Evolutionary conservation across 2,797 vertebrate species (phyloP).

Genomic region (Melanotaenia pygmaea): DNA sequence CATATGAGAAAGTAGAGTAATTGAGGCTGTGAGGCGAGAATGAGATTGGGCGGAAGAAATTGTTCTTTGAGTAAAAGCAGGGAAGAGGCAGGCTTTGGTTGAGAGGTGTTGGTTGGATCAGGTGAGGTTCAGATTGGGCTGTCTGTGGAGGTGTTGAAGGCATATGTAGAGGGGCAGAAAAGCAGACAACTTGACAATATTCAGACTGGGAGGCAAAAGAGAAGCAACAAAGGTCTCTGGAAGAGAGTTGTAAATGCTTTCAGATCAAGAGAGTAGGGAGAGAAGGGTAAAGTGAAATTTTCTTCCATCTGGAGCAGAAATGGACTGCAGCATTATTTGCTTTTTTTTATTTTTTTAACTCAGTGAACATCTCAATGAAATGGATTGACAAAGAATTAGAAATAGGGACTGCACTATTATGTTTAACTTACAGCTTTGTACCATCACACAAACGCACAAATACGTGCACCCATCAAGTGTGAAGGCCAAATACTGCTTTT

Average conservation of each 20-base stretch:
- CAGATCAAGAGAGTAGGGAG: slow-evolving; percentile 26
- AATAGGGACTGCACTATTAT: slow-evolving; percentile 43
- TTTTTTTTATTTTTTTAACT: slow-evolving; percentile 4
- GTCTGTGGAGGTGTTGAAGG: slow-evolving; percentile 30
- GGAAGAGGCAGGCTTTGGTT: neutral
- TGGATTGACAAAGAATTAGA: slow-evolving; percentile 47
- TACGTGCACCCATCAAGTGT: slow-evolving; percentile 21
- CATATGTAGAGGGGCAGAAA: slow-evolving; percentile 31
- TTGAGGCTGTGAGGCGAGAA: slow-evolving; percentile 42
- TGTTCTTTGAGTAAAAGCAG: slow-evolving; percentile 30
- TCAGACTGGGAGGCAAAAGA: slow-evolving; percentile 12
- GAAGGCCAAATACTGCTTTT: slow-evolving; percentile 62
- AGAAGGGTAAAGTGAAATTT: slow-evolving; percentile 16
- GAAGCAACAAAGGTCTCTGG: slow-evolving; percentile 4
- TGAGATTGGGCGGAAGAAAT: slow-evolving; percentile 48
- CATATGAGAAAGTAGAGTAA: slow-evolving; percentile 37
- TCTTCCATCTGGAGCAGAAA: slow-evolving; percentile 22
- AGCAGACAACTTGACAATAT: slow-evolving; percentile 23
- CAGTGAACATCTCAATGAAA: slow-evolving; percentile 44
- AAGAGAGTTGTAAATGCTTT: slow-evolving; percentile 14
- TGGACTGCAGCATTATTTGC: neutral
- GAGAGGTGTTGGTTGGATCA: slow-evolving; percentile 25
- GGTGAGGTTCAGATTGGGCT: slow-evolving; percentile 15
- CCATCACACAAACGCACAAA: slow-evolving; percentile 21
- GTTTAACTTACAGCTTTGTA: slow-evolving; percentile 47